Conservation (phyloP, 2,113 vertebrate genomes). For the Channa maculata region DNA sequence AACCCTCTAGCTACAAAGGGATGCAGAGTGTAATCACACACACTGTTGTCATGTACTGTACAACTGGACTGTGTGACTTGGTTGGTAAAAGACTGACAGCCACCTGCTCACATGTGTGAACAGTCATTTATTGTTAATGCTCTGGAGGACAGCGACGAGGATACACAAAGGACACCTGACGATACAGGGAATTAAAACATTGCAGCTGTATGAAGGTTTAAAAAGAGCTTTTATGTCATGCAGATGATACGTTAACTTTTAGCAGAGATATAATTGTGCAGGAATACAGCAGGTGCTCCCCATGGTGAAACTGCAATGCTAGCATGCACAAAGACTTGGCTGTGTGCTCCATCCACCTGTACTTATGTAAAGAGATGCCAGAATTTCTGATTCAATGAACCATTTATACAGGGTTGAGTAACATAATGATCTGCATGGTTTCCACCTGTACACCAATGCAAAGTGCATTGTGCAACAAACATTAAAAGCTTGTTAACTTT, state of each 20-base stretch:
- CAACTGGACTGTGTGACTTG: constrained; percentile 36
- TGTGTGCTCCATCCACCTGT: constrained; percentile 71
- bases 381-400: constrained; percentile 70
- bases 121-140: constrained; percentile 61
- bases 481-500: neutral
- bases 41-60: constrained; percentile 24
- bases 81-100: constrained; percentile 41
- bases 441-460: constrained; percentile 37
- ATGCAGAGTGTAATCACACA: constrained; percentile 48
- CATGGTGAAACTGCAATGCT: constrained; percentile 42
- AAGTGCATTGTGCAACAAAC: neutral
- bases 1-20: constrained; percentile 14
- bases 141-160: constrained; percentile 6
- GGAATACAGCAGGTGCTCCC: constrained; percentile 66
- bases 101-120: constrained; percentile 66
- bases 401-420: constrained; percentile 60
- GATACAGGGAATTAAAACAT: too few relatives aligned
- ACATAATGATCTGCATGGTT: constrained; percentile 34
- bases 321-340: constrained; percentile 69
- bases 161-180: too few relatives aligned
- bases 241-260: constrained; percentile 43
- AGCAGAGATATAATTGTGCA: constrained; percentile 49
- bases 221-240: constrained; percentile 21
- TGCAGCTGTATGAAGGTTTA: neutral
- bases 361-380: constrained; percentile 65